These are phyloP conservation scores for Accipiter cooperii DNA, from an alignment of 2,113 vertebrate species.

Conservation along the genomic window DNA sequence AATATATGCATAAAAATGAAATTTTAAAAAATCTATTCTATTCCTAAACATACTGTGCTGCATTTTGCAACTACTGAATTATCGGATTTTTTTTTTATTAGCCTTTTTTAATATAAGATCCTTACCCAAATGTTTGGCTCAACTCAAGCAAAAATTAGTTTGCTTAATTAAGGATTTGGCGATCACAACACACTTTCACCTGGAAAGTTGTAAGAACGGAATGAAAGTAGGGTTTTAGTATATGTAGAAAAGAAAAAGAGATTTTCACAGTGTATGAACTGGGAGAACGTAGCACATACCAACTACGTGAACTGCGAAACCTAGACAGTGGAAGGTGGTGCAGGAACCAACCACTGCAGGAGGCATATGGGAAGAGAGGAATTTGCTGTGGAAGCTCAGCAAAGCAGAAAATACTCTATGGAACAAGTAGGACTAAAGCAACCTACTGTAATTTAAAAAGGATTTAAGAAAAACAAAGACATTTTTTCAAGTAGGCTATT, in stretches of 20 bases:
- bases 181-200: neutral
- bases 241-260: neutral
- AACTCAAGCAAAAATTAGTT: neutral
- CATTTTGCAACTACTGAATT: neutral
- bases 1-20: neutral
- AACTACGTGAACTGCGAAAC: neutral
- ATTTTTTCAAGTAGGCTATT: neutral
- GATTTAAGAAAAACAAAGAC: neutral
- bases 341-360: neutral
- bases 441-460: neutral
- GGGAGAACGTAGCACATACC: fast-evolving
- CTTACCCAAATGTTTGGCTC: neutral
- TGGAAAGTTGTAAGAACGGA: neutral
- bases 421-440: neutral
- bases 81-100: neutral
- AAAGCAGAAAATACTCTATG: neutral
- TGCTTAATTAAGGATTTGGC: neutral
- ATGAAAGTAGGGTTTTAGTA: neutral
- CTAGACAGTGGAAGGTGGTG: neutral
- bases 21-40: neutral
- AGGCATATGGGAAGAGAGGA: neutral
- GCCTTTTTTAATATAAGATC: neutral
- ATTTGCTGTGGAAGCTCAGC: neutral
- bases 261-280: neutral
- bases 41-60: neutral